Percentiles rank a stretch among this genome's conserved stretches.
Evolutionary conservation across 92 coral and sea anemone species (phyloP).

Genomic region (Diadumene lineata): DNA sequence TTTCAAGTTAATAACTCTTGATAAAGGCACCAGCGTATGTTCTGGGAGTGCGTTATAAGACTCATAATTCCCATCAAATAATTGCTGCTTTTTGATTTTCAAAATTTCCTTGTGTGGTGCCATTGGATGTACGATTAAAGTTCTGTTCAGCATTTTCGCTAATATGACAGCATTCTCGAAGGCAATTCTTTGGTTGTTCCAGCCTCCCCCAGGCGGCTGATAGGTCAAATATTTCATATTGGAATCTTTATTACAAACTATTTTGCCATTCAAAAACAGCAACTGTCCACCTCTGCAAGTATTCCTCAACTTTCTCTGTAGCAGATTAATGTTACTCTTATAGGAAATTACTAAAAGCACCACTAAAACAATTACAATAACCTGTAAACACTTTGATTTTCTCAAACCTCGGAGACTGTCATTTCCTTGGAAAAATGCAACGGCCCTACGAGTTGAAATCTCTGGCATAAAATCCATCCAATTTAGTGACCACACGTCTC

Average conservation of each 20-base stretch:
- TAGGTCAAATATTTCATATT: slow-evolving; percentile 71
- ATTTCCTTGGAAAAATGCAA: not conserved
- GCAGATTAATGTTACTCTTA: not conserved
- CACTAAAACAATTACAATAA: not conserved
- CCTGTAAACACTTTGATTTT: slow-evolving; percentile 21
- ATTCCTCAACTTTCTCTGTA: not conserved
- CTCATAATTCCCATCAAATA: slow-evolving; percentile 44
- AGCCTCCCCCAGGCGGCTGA: slow-evolving; percentile 99
- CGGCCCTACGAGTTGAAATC: slow-evolving; percentile 11
- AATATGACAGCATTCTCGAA: slow-evolving; percentile 91
- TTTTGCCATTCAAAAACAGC: slow-evolving; percentile 50
- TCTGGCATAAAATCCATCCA: slow-evolving; percentile 33
- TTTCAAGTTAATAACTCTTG: slow-evolving; percentile 69
- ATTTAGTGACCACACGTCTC: not conserved
- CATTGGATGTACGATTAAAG: slow-evolving; percentile 86
- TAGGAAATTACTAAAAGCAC: slow-evolving; percentile 5
- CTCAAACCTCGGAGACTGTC: slow-evolving; percentile 1
- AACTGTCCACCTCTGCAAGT: slow-evolving; percentile 21
- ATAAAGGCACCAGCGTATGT: slow-evolving; percentile 65
- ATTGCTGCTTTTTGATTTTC: slow-evolving; percentile 32
- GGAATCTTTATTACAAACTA: slow-evolving; percentile 39
- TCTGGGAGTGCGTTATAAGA: slow-evolving; percentile 63
- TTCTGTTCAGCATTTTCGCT: slow-evolving; percentile 76
- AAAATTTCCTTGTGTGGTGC: slow-evolving; percentile 81
- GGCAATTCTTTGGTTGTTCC: slow-evolving; percentile 98